A percentile compares a stretch with the other conserved stretches of the same genome.
Conservation (phyloP, 2,113 vertebrate genomes). For the Mastomys natalensis region DNA sequence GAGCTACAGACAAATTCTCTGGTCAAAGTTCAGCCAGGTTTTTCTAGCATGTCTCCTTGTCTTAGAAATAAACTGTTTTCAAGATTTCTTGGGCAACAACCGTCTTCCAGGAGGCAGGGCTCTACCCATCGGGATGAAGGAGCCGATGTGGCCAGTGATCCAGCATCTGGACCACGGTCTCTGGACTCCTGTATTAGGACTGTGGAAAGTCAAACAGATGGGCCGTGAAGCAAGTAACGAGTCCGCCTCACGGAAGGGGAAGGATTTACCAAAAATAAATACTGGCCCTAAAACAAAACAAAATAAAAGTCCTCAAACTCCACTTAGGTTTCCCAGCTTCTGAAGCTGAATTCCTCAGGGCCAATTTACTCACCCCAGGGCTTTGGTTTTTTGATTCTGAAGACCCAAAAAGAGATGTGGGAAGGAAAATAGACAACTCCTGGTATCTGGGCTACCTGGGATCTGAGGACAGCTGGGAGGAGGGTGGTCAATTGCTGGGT, state of each 20-base stretch:
- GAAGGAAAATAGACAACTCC: background rate
- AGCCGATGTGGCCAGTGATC: background rate
- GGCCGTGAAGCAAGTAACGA: background rate
- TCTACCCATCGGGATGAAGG: background rate
- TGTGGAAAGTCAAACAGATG: background rate
- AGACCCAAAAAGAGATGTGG: background rate
- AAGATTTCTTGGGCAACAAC: conserved; percentile 50
- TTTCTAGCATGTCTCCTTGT: conserved; percentile 27
- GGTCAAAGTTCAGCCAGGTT: background rate
- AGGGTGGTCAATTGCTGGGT: background rate
- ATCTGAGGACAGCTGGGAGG: background rate
- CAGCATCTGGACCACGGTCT: background rate
- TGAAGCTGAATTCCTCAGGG: background rate
- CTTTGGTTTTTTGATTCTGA: conserved; percentile 62
- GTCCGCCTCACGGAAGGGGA: conserved; percentile 43
- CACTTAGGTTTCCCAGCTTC: background rate
- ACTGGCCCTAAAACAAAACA: background rate
- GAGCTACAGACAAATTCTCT: conserved; percentile 28
- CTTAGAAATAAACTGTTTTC: conserved; percentile 54
- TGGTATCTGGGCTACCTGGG: background rate
- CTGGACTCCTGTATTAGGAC: conserved; percentile 19
- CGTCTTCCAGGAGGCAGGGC: background rate
- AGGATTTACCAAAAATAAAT: conserved; percentile 67
- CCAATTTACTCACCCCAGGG: conserved; percentile 4
- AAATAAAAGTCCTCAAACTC: background rate